Evolutionary conservation across 2,113 vertebrate species (phyloP).

Genomic region (Myrmecophaga tridactyla): DNA sequence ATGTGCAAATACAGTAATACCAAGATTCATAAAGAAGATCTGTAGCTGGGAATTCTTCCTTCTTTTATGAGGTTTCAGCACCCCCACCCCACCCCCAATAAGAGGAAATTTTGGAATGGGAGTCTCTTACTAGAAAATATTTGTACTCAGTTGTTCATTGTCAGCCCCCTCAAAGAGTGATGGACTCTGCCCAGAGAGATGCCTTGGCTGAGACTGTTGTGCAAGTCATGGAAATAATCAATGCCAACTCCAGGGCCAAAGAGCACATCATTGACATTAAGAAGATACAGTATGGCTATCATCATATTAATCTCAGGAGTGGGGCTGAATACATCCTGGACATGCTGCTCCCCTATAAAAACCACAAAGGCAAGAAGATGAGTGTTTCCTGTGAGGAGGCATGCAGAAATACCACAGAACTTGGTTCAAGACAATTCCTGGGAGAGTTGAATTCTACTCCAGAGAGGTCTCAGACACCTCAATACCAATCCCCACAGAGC

Average conservation of each 20-base stretch:
- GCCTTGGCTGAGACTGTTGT: slow-evolving; percentile 96
- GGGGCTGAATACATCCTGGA: slow-evolving; percentile 97
- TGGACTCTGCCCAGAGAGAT: slow-evolving; percentile 93
- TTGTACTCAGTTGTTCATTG: slow-evolving; percentile 89
- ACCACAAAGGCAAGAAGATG: slow-evolving; percentile 98
- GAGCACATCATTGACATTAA: slow-evolving; percentile 97
- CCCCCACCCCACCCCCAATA: too few species aligned
- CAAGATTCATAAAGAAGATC: too few species aligned
- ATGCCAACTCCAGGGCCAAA: slow-evolving; percentile 94
- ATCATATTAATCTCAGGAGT: slow-evolving; percentile 92
- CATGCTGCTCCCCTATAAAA: slow-evolving; percentile 96
- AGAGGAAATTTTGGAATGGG: slow-evolving; percentile 97
- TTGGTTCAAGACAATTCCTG: too few species aligned
- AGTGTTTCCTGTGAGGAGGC: slow-evolving; percentile 93
- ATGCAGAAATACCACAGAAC: too few species aligned
- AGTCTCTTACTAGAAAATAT: slow-evolving; percentile 94
- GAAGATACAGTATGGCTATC: slow-evolving; percentile 98
- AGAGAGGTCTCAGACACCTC: too few species aligned
- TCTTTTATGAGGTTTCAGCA: slow-evolving; percentile 97
- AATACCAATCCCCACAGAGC: too few species aligned
- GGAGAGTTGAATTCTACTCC: too few species aligned
- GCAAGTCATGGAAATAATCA: slow-evolving; percentile 99
- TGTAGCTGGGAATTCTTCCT: too few species aligned
- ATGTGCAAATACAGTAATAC: too few species aligned
- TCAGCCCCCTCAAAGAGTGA: slow-evolving; percentile 92